Percentiles rank a stretch among this genome's conserved stretches.
Evolutionary conservation across 2,797 vertebrate species (phyloP).

Genomic region (Paratrypauchen microcephalus): DNA sequence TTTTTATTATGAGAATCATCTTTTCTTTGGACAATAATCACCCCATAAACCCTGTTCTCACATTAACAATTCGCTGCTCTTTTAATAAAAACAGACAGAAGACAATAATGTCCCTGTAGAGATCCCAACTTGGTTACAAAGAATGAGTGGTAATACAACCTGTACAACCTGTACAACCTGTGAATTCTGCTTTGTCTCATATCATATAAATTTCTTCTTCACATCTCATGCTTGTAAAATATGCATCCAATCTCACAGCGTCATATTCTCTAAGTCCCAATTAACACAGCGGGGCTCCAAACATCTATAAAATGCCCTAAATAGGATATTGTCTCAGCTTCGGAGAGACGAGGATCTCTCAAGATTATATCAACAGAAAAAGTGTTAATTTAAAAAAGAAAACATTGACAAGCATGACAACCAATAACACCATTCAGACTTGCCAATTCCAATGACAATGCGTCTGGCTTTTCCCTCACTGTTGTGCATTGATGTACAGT

Average conservation of each 20-base stretch:
- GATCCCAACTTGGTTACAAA: neutral
- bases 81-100: neutral
- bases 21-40: slow-evolving; percentile 34
- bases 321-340: slow-evolving; percentile 12
- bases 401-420: neutral
- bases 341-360: neutral
- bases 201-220: neutral
- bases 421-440: neutral
- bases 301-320: slow-evolving; percentile 35
- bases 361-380: neutral
- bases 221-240: slow-evolving; percentile 1
- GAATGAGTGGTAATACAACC: neutral
- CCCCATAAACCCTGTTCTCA: slow-evolving; percentile 19
- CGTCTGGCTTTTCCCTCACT: neutral
- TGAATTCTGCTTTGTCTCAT: too few relatives aligned
- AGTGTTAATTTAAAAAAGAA: neutral
- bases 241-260: slow-evolving; percentile 3
- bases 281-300: slow-evolving; percentile 37
- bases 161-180: neutral
- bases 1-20: slow-evolving; percentile 45
- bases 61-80: neutral
- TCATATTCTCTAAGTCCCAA: slow-evolving; percentile 35
- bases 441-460: neutral
- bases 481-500: slow-evolving; percentile 12
- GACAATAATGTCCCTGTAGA: neutral